Evolutionary conservation across 1,140 invertebrate genomes (phyloP).

Genomic region (Campodea augens): DNA sequence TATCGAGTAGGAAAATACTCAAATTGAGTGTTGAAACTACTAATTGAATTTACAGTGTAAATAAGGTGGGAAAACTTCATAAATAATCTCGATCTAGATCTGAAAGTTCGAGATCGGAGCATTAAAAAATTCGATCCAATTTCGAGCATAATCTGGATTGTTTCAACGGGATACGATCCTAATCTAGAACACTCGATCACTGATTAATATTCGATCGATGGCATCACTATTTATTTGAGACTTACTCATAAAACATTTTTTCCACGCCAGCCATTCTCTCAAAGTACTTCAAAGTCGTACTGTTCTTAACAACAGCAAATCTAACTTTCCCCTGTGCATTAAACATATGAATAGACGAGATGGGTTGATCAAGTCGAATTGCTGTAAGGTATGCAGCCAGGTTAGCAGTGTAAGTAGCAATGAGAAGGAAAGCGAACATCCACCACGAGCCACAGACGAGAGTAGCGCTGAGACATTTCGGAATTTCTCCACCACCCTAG

Average conservation of each 20-base stretch:
- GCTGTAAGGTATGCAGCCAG: conserved; percentile 87
- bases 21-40: no score
- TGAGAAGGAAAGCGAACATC: conserved; percentile 94
- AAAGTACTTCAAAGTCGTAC: conserved; percentile 80
- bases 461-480: conserved; percentile 79
- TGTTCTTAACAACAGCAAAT: conserved; percentile 70
- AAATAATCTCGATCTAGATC: no score
- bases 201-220: no score
- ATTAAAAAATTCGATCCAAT: no score
- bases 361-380: conserved; percentile 71
- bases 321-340: conserved; percentile 89
- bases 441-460: conserved; percentile 92
- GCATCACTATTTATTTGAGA: no score
- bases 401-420: conserved; percentile 95
- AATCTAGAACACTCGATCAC: no score
- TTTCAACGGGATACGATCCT: no score
- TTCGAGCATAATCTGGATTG: no score
- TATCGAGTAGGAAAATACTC: no score
- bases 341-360: conserved; percentile 80
- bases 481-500: conserved; percentile 80
- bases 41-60: no score
- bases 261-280: conserved; percentile 91
- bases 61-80: no score
- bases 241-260: conserved; percentile 81
- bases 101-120: no score